Percentiles rank a stretch among this genome's conserved stretches.
Conservation (phyloP, 1,140 invertebrate genomes). For the Zaprionus lachaisei region DNA sequence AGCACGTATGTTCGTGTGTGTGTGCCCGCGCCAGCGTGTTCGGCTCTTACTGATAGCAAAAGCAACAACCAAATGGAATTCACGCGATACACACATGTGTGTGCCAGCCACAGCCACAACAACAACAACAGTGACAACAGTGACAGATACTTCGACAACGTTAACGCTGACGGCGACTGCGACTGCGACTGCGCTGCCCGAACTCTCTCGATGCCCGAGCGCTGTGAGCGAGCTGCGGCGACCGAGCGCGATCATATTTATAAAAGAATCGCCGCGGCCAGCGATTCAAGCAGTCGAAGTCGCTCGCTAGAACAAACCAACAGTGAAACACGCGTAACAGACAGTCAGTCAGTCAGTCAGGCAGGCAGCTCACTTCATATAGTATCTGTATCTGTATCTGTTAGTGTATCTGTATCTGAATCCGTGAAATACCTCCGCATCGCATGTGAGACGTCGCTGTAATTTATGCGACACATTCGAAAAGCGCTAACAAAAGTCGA, state of each 20-base stretch:
- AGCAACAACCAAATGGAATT: slow-evolving; percentile 58
- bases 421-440: slow-evolving; percentile 29
- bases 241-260: slow-evolving; percentile 68
- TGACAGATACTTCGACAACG: slow-evolving; percentile 23
- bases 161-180: not conserved
- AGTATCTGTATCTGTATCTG: slow-evolving; percentile 14
- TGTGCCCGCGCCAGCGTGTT: slow-evolving; percentile 58
- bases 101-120: slow-evolving; percentile 25
- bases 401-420: slow-evolving; percentile 17
- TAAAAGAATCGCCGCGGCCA: slow-evolving; percentile 73
- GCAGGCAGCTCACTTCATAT: not conserved
- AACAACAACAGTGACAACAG: slow-evolving; percentile 3
- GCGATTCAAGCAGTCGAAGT: slow-evolving; percentile 78
- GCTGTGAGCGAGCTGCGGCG: slow-evolving; percentile 12
- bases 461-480: slow-evolving; percentile 34
- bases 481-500: slow-evolving; percentile 24
- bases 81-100: slow-evolving; percentile 77
- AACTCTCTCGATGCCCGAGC: slow-evolving; percentile 33
- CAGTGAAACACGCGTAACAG: slow-evolving; percentile 37
- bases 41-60: slow-evolving; percentile 68
- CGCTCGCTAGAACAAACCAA: slow-evolving; percentile 71
- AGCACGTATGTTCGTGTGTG: not conserved
- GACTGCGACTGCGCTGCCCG: slow-evolving; percentile 7
- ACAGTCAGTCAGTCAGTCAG: not conserved
- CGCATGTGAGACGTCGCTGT: slow-evolving; percentile 22